Evolutionary conservation across 2,113 vertebrate species (phyloP).

Genomic region (Nasalis larvatus): DNA sequence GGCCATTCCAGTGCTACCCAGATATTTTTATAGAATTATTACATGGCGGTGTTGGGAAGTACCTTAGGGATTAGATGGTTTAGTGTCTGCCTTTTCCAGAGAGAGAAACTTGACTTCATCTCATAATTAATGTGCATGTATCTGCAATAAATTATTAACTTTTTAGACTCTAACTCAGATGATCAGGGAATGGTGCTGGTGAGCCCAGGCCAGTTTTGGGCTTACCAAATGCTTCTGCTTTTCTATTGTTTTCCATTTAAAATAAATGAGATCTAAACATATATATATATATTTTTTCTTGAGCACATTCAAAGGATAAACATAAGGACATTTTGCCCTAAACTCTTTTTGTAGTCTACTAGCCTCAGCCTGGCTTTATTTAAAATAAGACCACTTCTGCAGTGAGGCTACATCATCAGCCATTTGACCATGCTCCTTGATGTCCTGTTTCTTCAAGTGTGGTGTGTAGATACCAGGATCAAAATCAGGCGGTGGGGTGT

Average conservation of each 20-base stretch:
- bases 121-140: constrained; percentile 1
- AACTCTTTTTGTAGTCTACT: neutral
- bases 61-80: neutral
- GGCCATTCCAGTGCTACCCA: constrained; percentile 23
- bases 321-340: neutral
- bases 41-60: neutral
- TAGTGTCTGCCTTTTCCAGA: constrained; percentile 19
- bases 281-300: neutral
- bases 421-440: neutral
- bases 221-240: neutral
- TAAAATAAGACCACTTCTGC: neutral
- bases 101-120: constrained; percentile 30
- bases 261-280: neutral
- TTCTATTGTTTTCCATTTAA: neutral
- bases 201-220: neutral
- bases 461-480: neutral
- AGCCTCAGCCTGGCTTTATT: neutral
- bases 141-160: constrained; percentile 24
- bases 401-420: neutral
- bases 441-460: neutral
- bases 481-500: neutral
- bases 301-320: neutral
- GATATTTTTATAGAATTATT: constrained; percentile 37
- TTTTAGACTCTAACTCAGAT: neutral
- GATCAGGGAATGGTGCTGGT: neutral